Base-by-base conservation (phyloP, 2,797 vertebrate species). In the Sebastes itinus region DNA sequence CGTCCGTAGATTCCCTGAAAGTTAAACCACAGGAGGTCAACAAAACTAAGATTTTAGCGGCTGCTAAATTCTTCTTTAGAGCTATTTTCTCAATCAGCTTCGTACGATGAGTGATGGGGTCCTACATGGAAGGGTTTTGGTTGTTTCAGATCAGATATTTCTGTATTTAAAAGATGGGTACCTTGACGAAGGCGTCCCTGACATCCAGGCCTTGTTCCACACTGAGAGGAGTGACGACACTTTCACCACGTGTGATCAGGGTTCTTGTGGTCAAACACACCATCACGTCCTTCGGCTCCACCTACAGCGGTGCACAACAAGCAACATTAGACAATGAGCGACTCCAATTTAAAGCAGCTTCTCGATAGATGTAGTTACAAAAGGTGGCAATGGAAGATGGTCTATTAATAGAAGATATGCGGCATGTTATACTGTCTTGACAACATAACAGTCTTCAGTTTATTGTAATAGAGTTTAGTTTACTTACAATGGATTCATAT, bases 181-280 rank as follows among this genome's bases (percentile, higher is more conserved):
- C 98, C 98, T 99, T 99, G 69, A 99, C 97, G 4, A 99, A 99
- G 32, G 98, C 98, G 0, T 99, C 97, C 35, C 98, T 95, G 72
- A 99, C 98, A 0, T 99, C 98, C 89, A 98, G 94, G 0, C 97
- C 97, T 89, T 99, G 98, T 2, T 95, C 97, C 93, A 96, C 96
- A 78, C 96, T 99, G 80, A 99, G 97, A 0, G 97, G 98, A 0
- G 97, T 99, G 69, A 96, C 97, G 20, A 99, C 98, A 0, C 97
- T 99, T 91, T 99, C 98, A 0, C 98, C 98, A 0, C 98, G 96
- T 0, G 98, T 99, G 94, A 99, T 99, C 81, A 99, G 96, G 11
- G 98, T 99, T 13, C 97, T 94, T 25, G 97, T 99, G 60, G 97
- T 99, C 88, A 99, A 95, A 90, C 98, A 99, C 89, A 96, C 97